Conservation (phyloP, 2,797 vertebrate genomes). For the Falco columbarius region DNA sequence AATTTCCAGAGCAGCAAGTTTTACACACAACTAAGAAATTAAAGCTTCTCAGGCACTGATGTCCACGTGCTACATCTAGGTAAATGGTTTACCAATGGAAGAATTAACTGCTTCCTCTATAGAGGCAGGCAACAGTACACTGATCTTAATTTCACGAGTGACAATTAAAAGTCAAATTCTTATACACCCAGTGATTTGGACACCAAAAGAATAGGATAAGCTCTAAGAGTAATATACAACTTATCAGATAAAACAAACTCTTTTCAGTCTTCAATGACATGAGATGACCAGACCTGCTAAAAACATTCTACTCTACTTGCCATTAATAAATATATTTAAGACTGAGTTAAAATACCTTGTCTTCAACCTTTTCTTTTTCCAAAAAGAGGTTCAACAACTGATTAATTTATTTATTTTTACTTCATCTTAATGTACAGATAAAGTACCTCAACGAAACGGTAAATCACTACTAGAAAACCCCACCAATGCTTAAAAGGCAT, state of each 20-base stretch:
- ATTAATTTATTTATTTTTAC: not conserved
- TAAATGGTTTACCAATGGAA: not conserved
- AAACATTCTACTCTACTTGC: not conserved
- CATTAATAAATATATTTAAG: not conserved
- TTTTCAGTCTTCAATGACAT: not conserved
- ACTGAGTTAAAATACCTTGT: not conserved
- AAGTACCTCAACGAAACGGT: not conserved
- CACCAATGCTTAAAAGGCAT: not conserved
- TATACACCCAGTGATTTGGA: not conserved
- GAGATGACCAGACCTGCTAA: not conserved
- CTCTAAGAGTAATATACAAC: not conserved
- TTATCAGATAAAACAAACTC: not conserved
- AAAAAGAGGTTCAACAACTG: not conserved
- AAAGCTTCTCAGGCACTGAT: not conserved
- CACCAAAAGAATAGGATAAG: not conserved
- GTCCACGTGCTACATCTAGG: not conserved
- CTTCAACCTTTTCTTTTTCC: not conserved
- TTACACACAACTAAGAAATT: not conserved
- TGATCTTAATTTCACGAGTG: not conserved
- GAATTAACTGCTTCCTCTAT: not conserved
- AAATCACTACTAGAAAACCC: not conserved
- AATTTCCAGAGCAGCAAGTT: not conserved
- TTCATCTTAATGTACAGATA: not conserved
- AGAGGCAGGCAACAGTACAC: not conserved
- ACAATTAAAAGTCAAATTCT: not conserved